A percentile compares a stretch with the other conserved stretches of the same genome.
These are phyloP conservation scores for Tipula confusa DNA, from an alignment of 2,888 invertebrate genomes.

Conservation along the genomic window DNA sequence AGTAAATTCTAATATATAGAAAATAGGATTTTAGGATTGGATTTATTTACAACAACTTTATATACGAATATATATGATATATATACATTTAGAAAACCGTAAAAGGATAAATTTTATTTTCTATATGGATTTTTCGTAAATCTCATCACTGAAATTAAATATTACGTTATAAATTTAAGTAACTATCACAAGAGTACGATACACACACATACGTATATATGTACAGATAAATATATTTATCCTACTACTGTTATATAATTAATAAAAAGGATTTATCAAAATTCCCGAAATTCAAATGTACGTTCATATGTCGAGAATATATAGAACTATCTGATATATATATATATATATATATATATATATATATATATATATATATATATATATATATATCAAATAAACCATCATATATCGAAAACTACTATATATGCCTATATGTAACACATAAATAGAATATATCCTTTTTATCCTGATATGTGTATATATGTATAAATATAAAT, in stretches of 20 bases:
- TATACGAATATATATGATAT: not conserved
- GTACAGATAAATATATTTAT: not conserved
- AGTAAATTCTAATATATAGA: slow-evolving; percentile 9
- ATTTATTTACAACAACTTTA: not conserved
- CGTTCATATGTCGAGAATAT: not conserved
- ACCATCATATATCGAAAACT: not conserved
- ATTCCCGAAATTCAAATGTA: slow-evolving; percentile 1
- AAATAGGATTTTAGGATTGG: slow-evolving; percentile 25
- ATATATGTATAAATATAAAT: not conserved
- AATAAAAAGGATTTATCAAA: slow-evolving; percentile 1
- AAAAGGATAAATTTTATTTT: not conserved
- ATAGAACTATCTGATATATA: not conserved
- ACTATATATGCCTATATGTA: not conserved
- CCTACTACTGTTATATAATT: slow-evolving; percentile 25
- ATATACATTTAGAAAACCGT: not conserved
- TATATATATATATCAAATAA: not conserved
- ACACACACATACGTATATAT: not conserved
- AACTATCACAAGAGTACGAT: not conserved
- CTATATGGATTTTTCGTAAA: not conserved
- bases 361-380: not conserved
- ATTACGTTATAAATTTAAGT: not conserved
- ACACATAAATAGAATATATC: not conserved
- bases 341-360: not conserved
- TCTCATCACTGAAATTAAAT: slow-evolving; percentile 20
- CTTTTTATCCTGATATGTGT: not conserved